Conservation (phyloP, 2,888 invertebrate species). For the Arctia plantaginis region DNA sequence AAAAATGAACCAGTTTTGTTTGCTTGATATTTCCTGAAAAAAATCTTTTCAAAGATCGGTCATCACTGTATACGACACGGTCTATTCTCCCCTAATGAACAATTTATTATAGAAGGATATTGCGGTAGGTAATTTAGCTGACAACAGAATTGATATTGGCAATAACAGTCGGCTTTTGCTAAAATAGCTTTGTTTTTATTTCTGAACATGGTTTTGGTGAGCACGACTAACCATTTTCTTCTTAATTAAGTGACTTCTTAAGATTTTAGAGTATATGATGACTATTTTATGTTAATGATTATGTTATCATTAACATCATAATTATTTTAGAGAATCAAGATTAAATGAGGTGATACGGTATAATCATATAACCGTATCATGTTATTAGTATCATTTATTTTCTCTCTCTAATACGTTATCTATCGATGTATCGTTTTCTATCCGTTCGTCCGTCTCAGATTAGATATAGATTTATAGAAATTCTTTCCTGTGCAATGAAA, state of each 20-base stretch:
- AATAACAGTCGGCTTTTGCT: background rate
- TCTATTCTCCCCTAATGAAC: background rate
- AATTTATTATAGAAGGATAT: background rate
- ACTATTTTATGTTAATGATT: slow-evolving; percentile 23
- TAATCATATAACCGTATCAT: slow-evolving; percentile 10
- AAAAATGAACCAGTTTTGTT: too few relatives aligned
- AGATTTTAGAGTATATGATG: slow-evolving; percentile 15
- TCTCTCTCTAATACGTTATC: background rate
- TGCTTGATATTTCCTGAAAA: background rate
- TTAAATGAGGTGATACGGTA: slow-evolving; percentile 19
- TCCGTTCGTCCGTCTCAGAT: background rate
- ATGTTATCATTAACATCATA: slow-evolving; percentile 24
- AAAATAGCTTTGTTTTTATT: slow-evolving; percentile 5
- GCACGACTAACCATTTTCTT: slow-evolving; percentile 9
- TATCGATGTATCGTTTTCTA: background rate
- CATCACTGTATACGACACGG: background rate
- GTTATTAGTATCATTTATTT: slow-evolving; percentile 13
- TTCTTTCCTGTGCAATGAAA: background rate
- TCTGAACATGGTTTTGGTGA: slow-evolving; percentile 1
- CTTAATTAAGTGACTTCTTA: slow-evolving; percentile 20
- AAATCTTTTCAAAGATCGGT: background rate
- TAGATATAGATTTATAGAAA: background rate
- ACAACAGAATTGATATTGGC: slow-evolving; percentile 2
- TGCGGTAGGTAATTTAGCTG: background rate
- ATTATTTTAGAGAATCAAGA: slow-evolving; percentile 20